Percentiles rank a stretch among this genome's conserved stretches.
phyloP scores from a whole-genome alignment of 1,140 invertebrate species.

The Hylyphantes graminicola region DNA sequence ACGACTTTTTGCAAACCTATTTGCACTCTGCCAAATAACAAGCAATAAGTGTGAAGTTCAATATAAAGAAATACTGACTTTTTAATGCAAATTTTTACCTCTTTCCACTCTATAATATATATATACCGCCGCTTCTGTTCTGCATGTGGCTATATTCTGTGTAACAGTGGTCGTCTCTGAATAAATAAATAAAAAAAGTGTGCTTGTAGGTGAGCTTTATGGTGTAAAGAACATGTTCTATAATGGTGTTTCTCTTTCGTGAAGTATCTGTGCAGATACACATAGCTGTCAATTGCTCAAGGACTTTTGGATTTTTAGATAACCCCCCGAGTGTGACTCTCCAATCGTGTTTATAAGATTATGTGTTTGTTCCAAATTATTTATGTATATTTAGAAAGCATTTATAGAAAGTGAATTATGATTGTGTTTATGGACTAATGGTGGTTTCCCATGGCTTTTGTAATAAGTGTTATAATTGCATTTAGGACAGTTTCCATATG shows the following conservation, averaged over 20 bases:
- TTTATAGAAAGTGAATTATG: no score
- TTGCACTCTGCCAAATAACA: conserved; percentile 57
- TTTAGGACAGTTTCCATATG: no score
- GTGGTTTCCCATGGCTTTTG: no score
- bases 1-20: conserved; percentile 57
- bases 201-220: conserved; percentile 25
- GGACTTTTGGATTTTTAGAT: conserved; percentile 21
- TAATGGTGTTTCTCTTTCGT: conserved; percentile 21
- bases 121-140: conserved; percentile 7
- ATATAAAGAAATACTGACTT: neutral
- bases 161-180: neutral
- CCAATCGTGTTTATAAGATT: neutral
- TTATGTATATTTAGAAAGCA: no score
- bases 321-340: neutral
- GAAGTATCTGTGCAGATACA: conserved; percentile 33
- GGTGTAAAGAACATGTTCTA: neutral
- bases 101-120: conserved; percentile 21
- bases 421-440: no score
- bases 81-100: conserved; percentile 38
- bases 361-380: no score
- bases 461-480: no score
- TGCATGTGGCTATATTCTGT: conserved; percentile 35
- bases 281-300: conserved; percentile 54
- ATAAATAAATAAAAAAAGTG: neutral
- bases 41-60: conserved; percentile 54